Conservation (phyloP, 2,888 invertebrate species). For the Phortica magna region DNA sequence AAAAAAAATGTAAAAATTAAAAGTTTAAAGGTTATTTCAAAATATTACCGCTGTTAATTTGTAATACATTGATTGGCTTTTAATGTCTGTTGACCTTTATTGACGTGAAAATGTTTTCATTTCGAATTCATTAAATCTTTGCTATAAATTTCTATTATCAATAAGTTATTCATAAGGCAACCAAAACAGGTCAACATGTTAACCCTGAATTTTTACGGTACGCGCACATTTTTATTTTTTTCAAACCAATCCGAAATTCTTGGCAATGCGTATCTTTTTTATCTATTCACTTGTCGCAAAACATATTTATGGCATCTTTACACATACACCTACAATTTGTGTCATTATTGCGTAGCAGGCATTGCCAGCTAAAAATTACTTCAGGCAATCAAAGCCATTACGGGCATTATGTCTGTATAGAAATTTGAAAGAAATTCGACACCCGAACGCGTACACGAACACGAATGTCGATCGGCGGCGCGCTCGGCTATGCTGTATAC, state of each 20-base stretch:
- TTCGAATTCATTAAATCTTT: neutral
- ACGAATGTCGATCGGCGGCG: slow-evolving; percentile 17
- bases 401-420: neutral
- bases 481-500: slow-evolving; percentile 22
- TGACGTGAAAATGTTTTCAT: slow-evolving; percentile 8
- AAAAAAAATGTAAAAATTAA: neutral
- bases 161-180: slow-evolving; percentile 33
- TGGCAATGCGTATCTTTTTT: slow-evolving; percentile 48
- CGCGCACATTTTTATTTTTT: slow-evolving; percentile 64
- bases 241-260: slow-evolving; percentile 54
- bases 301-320: slow-evolving; percentile 3
- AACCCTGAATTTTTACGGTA: slow-evolving; percentile 67
- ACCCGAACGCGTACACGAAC: slow-evolving; percentile 58
- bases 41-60: neutral
- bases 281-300: neutral
- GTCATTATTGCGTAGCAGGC: neutral
- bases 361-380: slow-evolving; percentile 50
- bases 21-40: neutral
- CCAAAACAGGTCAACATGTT: slow-evolving; percentile 60
- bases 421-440: slow-evolving; percentile 68
- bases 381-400: slow-evolving; percentile 7
- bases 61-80: neutral
- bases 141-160: slow-evolving; percentile 22
- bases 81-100: neutral
- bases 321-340: slow-evolving; percentile 35